Base-by-base conservation (phyloP, 2,797 vertebrate species). In the Schizothorax lantsangensis region DNA sequence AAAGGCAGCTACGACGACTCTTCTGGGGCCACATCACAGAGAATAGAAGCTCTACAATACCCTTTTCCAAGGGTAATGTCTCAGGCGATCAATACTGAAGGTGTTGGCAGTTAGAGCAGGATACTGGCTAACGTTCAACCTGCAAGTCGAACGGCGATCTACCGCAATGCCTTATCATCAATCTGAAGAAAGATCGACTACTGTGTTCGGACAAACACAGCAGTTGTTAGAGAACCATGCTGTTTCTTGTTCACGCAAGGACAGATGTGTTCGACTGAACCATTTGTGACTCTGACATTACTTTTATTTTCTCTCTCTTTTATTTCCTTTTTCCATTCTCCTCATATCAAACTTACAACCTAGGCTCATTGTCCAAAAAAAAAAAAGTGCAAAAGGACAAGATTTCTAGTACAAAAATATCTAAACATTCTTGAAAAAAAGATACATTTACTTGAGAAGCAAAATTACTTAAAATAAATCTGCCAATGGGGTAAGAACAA, bases 11-110 rank as follows among this genome's bases (percentile, higher is more conserved):
- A 79, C 64, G 43, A 81, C 33, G 91, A 89, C 47, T 45, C 83
- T 84, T 80, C 64, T 90, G 83, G 74, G 88, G 90, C 87, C 87
- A 88, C 68, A 89, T 92, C 92, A 90, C 84, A 89, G 87, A 89
- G 85, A 84, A 71, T 85, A 88, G 85, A 85, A 88, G 15, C 82
- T 80, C 84, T 75, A 88, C 86, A 94, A 94, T 95, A 94, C 94
- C 94, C 95, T 95, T 94, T 93, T 93, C 89, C 94, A 94, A 94
- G 94, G 94, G 92, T 92, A 94, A 38, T 11, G 90, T 89, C 88
- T 88, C 77, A 90, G 91, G 89, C 91, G 89, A 95, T 95, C 93
- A 89, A 95, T 95, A 95, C 93, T 92, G 86, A 90, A 87, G 91
- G 92, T 90, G 92, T 94, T 91, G 90, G 92, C 92, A 93, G 92